phyloP scores from a whole-genome alignment of 2,888 invertebrate species.

The Oeneis ivallda region DNA sequence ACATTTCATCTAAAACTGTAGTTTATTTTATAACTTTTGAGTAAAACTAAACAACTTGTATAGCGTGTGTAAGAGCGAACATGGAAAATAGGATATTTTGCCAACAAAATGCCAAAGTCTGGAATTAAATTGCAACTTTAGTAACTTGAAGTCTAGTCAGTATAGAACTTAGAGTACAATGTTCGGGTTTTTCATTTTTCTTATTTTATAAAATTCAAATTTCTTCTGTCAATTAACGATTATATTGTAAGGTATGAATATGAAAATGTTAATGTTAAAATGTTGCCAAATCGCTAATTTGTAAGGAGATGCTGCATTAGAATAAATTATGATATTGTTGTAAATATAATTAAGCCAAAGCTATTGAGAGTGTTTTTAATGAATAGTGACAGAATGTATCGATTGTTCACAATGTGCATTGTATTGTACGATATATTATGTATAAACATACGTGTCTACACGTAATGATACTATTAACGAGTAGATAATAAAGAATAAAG shows the following conservation, averaged over 20 bases:
- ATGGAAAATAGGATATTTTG: constrained; percentile 32
- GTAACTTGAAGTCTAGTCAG: constrained; percentile 20
- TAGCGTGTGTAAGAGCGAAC: constrained; percentile 29
- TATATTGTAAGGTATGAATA: constrained; percentile 50
- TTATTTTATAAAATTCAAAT: constrained; percentile 39
- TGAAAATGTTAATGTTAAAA: constrained; percentile 71
- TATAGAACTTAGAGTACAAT: constrained; percentile 14
- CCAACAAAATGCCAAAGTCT: constrained; percentile 39
- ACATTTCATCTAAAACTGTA: constrained; percentile 15
- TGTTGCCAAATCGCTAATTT: constrained; percentile 77
- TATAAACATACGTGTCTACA: constrained; percentile 56
- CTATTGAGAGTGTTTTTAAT: constrained; percentile 65
- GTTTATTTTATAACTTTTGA: constrained; percentile 17
- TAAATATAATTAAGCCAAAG: constrained; percentile 75
- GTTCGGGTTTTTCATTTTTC: constrained; percentile 10
- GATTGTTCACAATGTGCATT: constrained; percentile 56
- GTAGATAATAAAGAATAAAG: constrained; percentile 75
- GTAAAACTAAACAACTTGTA: constrained; percentile 11
- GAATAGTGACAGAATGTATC: constrained; percentile 64
- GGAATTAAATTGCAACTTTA: constrained; percentile 29
- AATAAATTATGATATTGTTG: constrained; percentile 57
- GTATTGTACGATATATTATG: constrained; percentile 44
- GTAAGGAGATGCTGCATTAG: constrained; percentile 68
- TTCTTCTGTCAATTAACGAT: constrained; percentile 77
- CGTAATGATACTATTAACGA: constrained; percentile 61